phyloP scores from a whole-genome alignment of 2,888 invertebrate species.

The Lasius fuliginosus region DNA sequence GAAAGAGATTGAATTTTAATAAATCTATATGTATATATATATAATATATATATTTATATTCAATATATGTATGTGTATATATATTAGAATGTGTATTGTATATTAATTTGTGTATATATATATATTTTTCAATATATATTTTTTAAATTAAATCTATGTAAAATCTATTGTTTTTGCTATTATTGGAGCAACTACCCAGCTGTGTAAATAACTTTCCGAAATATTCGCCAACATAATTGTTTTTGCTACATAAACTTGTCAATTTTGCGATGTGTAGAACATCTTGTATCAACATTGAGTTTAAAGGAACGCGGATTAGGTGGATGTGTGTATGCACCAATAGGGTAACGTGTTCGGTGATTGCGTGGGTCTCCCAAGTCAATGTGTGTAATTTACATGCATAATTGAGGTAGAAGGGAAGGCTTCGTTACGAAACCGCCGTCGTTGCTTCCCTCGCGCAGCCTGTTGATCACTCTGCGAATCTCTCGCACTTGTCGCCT shows the following conservation, averaged over 20 bases:
- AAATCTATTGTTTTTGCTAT: not conserved
- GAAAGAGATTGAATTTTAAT: not conserved
- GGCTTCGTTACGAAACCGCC: slow-evolving; percentile 67
- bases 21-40: not conserved
- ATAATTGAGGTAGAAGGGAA: slow-evolving; percentile 62
- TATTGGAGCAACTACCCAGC: not conserved
- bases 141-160: not conserved
- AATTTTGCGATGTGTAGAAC: not conserved
- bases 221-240: not conserved
- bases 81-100: not conserved
- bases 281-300: slow-evolving; percentile 17
- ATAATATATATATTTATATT: not conserved
- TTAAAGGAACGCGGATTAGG: slow-evolving; percentile 40
- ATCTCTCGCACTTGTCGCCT: slow-evolving; percentile 58
- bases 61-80: not conserved
- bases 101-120: not conserved
- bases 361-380: slow-evolving; percentile 5
- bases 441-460: slow-evolving; percentile 32
- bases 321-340: slow-evolving; percentile 19
- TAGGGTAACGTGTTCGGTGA: slow-evolving; percentile 26
- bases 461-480: slow-evolving; percentile 69
- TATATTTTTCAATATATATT: not conserved
- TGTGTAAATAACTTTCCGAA: not conserved
- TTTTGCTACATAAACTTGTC: not conserved
- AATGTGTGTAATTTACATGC: slow-evolving; percentile 62